phyloP scores from a whole-genome alignment of 2,797 vertebrate genomes.

The Perodicticus potto region DNA sequence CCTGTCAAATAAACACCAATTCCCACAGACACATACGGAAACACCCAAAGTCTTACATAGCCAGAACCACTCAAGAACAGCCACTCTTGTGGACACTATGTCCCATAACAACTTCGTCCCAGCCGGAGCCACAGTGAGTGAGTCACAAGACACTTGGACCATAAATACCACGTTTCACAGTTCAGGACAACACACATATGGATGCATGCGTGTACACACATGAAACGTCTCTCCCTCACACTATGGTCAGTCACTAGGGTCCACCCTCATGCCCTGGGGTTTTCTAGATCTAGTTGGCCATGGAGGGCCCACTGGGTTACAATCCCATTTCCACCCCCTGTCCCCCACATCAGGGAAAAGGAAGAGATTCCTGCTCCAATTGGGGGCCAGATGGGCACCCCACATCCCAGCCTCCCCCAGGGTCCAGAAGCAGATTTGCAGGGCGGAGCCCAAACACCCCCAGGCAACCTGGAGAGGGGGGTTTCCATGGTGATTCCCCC shows the following conservation, averaged over 20 bases:
- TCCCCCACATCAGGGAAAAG: neutral
- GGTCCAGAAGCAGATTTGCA: slow-evolving; percentile 74
- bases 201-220: rapidly evolving
- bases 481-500: slow-evolving; percentile 71
- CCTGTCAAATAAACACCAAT: neutral
- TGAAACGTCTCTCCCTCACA: neutral
- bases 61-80: neutral
- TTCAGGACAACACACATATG: neutral
- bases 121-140: neutral
- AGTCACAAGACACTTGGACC: neutral
- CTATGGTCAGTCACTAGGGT: neutral
- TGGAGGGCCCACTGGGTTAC: neutral
- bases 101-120: neutral
- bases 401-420: neutral
- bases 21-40: neutral
- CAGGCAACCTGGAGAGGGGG: slow-evolving; percentile 39
- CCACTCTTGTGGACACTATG: neutral
- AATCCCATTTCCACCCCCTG: rapidly evolving
- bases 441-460: slow-evolving; percentile 72
- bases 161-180: neutral
- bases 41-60: neutral
- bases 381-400: slow-evolving; percentile 72
- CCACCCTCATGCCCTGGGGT: neutral
- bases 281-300: neutral
- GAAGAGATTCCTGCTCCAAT: slow-evolving; percentile 42